Percentiles rank a stretch among this genome's conserved stretches.
Conservation (phyloP, 30 jellyfish, hydroid and myxozoan species). For the Aurelia aurita region DNA sequence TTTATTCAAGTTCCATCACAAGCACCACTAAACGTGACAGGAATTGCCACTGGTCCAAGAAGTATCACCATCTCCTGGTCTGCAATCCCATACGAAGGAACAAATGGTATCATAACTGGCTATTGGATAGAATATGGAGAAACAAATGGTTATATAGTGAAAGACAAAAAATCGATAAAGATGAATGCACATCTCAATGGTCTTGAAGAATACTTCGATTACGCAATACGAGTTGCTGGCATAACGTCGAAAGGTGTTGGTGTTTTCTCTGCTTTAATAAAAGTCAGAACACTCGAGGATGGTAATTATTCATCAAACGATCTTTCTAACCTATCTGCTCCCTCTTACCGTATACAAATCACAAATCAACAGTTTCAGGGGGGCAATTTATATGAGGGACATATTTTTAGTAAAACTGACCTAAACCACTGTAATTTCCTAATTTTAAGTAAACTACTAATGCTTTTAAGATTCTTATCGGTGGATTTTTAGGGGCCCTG, state of each 20-base stretch:
- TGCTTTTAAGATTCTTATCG: too few relatives aligned
- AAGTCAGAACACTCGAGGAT: conserved; percentile 25
- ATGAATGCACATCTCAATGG: not conserved
- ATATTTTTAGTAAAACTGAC: too few relatives aligned
- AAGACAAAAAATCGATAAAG: not conserved
- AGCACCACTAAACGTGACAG: conserved; percentile 31
- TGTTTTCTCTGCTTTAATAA: not conserved
- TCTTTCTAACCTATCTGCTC: too few relatives aligned
- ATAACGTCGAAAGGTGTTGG: conserved; percentile 37
- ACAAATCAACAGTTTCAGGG: too few relatives aligned
- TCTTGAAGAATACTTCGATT: conserved; percentile 25
- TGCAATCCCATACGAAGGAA: conserved; percentile 23
- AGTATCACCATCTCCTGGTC: conserved; percentile 23
- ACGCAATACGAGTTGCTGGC: conserved; percentile 25
- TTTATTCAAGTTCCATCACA: conserved; percentile 8
- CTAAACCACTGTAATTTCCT: too few relatives aligned
- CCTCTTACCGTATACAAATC: too few relatives aligned
- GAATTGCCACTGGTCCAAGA: conserved; percentile 5
- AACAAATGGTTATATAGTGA: conserved; percentile 10
- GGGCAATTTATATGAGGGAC: too few relatives aligned
- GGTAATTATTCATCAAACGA: conserved; percentile 7
- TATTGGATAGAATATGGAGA: conserved; percentile 18
- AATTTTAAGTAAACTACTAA: too few relatives aligned
- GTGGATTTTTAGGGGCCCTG: too few relatives aligned
- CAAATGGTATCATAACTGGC: conserved; percentile 14